Base-by-base conservation (phyloP, 1,140 invertebrate species). In the Prorops nasuta region DNA sequence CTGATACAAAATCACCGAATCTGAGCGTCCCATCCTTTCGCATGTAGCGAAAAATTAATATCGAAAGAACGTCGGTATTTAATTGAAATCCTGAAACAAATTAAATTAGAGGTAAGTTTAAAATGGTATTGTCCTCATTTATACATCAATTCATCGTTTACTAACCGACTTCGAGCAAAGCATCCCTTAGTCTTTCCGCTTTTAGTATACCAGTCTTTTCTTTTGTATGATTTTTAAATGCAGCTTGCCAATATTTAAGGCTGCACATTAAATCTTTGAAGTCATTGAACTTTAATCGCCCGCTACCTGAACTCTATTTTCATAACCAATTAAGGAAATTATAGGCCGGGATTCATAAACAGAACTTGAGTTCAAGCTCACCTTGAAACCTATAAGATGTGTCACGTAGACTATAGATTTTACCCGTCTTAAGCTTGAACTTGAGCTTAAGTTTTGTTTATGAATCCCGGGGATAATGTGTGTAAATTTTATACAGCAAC, bases 211-310 rank as follows among this genome's bases (percentile, higher is more conserved):
- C 92, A 9, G 91, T 92, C 72, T 93, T 93, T 66, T 94, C 92
- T 64, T 91, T 90, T 1, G 92, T 91, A 66, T 96, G 91, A 62
- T 86, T 90, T 69, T 91, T 92, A 69, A 96, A 96, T 3, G 91
- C 88, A 4, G 85, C 86, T 69, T 96, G 93, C 92, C 93, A 95
- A 48, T 88, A 84, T 68, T 94, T 94, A 15, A 96, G 72, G 65
- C 91, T 94, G 51, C 90, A 93, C 84, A 96, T 94, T 37, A 96
- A 79, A 66, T 94, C 91, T 71, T 94, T 94, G 71, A 95, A 96
- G 60, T 95, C 90, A 38, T 81, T 82, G 58, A 94, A 90, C 56
- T 89, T 90, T 28, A 96, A 80, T 58, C 92, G 80, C 0, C 92
- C 92, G 34, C 81, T 86, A 36, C 89, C 87, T n/a, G 83, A 84